Conservation (phyloP, 2,797 vertebrate species). For the Dipus sagitta region DNA sequence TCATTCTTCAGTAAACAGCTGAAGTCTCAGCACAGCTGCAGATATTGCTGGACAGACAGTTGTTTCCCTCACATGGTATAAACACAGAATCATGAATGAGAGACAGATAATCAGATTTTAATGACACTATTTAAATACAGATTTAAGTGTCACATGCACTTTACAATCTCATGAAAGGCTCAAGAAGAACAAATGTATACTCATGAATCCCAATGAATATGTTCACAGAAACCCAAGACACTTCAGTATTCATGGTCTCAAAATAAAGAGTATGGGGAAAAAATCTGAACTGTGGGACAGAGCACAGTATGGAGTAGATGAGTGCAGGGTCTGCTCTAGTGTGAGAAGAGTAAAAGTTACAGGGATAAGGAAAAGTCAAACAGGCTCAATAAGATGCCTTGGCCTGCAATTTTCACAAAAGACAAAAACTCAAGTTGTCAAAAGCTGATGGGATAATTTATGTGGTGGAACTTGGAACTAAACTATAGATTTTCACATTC, state of each 20-base stretch:
- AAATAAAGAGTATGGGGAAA: background rate
- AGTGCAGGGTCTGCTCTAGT: background rate
- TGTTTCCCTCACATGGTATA: background rate
- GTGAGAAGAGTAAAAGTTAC: background rate
- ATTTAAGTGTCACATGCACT: background rate
- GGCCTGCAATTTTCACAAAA: constrained; percentile 3
- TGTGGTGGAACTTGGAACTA: background rate
- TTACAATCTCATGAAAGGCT: background rate
- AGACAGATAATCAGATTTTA: background rate
- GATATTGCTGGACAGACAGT: background rate
- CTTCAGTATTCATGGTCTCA: background rate
- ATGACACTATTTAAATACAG: background rate
- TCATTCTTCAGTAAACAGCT: background rate
- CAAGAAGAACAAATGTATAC: background rate
- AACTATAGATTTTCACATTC: background rate
- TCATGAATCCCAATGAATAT: background rate
- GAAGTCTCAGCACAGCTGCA: background rate
- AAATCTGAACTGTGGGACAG: too few relatives aligned
- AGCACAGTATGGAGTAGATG: background rate
- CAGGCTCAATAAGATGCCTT: background rate
- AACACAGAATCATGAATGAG: background rate
- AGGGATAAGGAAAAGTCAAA: background rate
- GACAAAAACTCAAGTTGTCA: background rate
- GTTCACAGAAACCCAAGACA: background rate
- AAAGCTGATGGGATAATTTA: constrained; percentile 13